Evolutionary conservation across 2,888 invertebrate genomes (phyloP).

Genomic region (Latrodectus hesperus): DNA sequence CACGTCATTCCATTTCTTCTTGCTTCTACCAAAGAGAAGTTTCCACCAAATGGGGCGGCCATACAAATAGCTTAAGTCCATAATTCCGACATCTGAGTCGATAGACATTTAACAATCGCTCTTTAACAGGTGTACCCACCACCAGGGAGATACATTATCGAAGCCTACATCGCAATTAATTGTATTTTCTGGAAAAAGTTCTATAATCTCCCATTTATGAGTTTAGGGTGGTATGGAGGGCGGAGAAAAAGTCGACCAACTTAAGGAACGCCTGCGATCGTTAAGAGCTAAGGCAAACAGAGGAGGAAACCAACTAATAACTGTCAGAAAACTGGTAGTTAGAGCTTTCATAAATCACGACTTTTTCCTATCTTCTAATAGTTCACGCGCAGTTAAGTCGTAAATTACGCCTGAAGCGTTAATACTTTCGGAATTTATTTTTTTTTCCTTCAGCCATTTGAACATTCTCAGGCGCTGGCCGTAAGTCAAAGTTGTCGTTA

Average conservation of each 20-base stretch:
- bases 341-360: conserved; percentile 42
- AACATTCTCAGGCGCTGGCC: neutral
- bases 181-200: conserved; percentile 24
- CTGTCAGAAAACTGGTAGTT: conserved; percentile 54
- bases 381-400: conserved; percentile 58
- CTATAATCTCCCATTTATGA: conserved; percentile 52
- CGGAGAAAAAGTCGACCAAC: conserved; percentile 16
- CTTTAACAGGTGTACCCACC: neutral
- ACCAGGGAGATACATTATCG: neutral
- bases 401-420: conserved; percentile 61
- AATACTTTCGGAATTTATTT: conserved; percentile 25
- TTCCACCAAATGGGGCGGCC: too few relatives aligned
- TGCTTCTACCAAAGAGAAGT: too few relatives aligned
- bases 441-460: neutral
- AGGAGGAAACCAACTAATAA: conserved; percentile 53
- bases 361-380: conserved; percentile 40
- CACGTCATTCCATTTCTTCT: too few relatives aligned
- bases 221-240: neutral
- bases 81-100: neutral
- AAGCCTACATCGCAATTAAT: conserved; percentile 22
- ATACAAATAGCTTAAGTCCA: too few relatives aligned
- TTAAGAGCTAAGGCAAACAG: conserved; percentile 41
- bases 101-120: neutral
- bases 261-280: conserved; percentile 6
- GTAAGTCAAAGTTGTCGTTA: conserved; percentile 47